Evolutionary conservation across 2,888 invertebrate species (phyloP), one percentile per base, ranked within the genome.

Genomic region (Drosophila subquinaria): DNA sequence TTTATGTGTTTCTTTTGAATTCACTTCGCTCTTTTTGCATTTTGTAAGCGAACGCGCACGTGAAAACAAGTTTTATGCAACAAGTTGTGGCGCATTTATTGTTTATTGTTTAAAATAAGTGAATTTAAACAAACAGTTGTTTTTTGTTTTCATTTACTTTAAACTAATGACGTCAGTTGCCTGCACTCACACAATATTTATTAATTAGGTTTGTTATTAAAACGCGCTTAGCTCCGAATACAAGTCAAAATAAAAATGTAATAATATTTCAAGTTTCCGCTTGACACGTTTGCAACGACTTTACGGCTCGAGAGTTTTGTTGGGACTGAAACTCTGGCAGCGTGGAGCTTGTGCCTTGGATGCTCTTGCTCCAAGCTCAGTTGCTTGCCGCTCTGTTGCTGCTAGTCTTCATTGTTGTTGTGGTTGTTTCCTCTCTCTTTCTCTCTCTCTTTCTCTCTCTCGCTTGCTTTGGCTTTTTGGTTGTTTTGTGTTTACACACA

Each of bases 1-100:
- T 67, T 57, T 13, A 45, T 63, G 61, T 70, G 60, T 68, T 73
- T 55, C 45, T 50, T 56, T 15, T 61, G 20, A 52, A 57, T 63
- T 40, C 70, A 59, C 64, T 70, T 53, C 36, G 63, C 79, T 79
- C 79, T 79, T 79, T 10, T 23, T 45, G 47, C 53, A 33, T 38
- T 61, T 65, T 47, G 43, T 52, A 20, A 36, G 52, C 65, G 65
- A 68, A 42, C 65, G 57, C 48, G 76, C 83, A 86, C 84, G 81
- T 84, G 84, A 84, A 84, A 85, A 85, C 84, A 68, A 85, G 84
- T 84, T 85, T 85, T 84, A 80, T 76, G 80, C 84, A 84, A 86
- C 83, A 81, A 81, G 63, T 48, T 73, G 57, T 59, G 53, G 42
- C 48, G 48, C 42, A 56, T 62, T 36, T 56, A 38, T 63, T 47